Percentiles rank a stretch among this genome's conserved stretches.
Evolutionary conservation across 2,797 vertebrate genomes (phyloP).

Genomic region (Galagoides demidoff): DNA sequence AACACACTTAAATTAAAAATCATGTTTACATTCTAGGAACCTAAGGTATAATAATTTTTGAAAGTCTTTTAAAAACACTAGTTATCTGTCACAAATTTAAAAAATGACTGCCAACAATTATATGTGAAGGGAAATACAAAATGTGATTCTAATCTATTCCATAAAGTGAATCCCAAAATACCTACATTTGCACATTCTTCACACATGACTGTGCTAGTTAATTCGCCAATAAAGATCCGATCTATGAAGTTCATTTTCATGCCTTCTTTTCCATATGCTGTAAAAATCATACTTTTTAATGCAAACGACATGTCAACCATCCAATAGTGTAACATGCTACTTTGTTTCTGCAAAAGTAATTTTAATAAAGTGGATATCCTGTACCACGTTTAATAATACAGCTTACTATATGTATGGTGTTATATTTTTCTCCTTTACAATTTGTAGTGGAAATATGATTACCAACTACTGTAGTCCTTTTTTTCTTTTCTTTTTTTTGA

Average conservation of each 20-base stretch:
- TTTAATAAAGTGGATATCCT: conserved; percentile 54
- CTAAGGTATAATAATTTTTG: not conserved
- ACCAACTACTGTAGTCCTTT: not conserved
- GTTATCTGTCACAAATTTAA: not conserved
- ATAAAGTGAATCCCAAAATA: conserved; percentile 85
- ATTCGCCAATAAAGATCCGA: conserved; percentile 98
- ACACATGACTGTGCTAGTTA: conserved; percentile 99
- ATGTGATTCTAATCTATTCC: conserved; percentile 78
- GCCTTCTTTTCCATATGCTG: conserved; percentile 98
- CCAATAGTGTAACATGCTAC: conserved; percentile 81
- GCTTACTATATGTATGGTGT: conserved; percentile 7
- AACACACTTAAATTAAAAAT: not conserved
- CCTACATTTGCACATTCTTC: conserved; percentile 99
- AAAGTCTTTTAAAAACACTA: not conserved
- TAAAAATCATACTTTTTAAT: conserved; percentile 86
- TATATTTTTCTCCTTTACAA: conserved; percentile 39
- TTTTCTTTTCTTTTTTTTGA: too few species aligned
- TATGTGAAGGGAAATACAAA: conserved; percentile 80
- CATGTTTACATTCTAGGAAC: not conserved
- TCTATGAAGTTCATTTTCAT: conserved; percentile 99
- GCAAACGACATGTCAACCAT: conserved; percentile 80
- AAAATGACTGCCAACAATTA: conserved; percentile 67
- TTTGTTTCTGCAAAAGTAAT: conserved; percentile 69
- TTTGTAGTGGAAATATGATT: conserved; percentile 32
- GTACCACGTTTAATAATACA: conserved; percentile 54